Evolutionary conservation across 2,888 invertebrate genomes (phyloP).

Genomic region (Junonia oenone): DNA sequence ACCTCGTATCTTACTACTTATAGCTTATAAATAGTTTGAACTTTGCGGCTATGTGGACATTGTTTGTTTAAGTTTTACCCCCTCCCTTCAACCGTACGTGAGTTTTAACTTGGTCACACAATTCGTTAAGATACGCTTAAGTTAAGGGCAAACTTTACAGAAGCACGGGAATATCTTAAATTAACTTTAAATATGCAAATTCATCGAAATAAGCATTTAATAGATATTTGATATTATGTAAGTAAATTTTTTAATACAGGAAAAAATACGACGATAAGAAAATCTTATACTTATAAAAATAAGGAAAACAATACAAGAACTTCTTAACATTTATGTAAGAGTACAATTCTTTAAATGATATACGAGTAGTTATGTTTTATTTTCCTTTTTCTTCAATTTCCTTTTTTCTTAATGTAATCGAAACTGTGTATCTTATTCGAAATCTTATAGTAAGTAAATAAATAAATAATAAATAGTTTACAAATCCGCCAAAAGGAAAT

Average conservation of each 20-base stretch:
- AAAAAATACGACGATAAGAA: too few relatives aligned
- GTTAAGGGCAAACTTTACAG: neutral
- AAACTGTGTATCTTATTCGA: too few relatives aligned
- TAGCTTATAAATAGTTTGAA: neutral
- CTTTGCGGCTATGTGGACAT: slow-evolving; percentile 6
- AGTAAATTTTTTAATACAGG: neutral
- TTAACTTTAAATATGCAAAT: neutral
- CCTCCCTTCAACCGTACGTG: slow-evolving; percentile 1
- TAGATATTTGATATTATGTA: neutral
- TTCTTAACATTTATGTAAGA: too few relatives aligned
- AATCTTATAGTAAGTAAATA: too few relatives aligned
- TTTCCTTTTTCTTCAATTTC: too few relatives aligned
- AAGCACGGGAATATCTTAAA: neutral
- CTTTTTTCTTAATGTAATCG: too few relatives aligned
- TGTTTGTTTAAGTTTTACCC: slow-evolving; percentile 1
- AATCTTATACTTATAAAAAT: too few relatives aligned
- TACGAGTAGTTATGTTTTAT: too few relatives aligned
- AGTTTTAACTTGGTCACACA: slow-evolving; percentile 8
- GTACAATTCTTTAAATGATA: too few relatives aligned
- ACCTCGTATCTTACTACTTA: slow-evolving; percentile 2
- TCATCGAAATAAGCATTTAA: neutral
- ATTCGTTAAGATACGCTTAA: slow-evolving; percentile 10
- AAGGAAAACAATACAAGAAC: too few relatives aligned
- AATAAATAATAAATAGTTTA: too few relatives aligned
- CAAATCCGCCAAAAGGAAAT: neutral